Conservation (phyloP, 1,140 invertebrate genomes). For the Atta cephalotes region DNA sequence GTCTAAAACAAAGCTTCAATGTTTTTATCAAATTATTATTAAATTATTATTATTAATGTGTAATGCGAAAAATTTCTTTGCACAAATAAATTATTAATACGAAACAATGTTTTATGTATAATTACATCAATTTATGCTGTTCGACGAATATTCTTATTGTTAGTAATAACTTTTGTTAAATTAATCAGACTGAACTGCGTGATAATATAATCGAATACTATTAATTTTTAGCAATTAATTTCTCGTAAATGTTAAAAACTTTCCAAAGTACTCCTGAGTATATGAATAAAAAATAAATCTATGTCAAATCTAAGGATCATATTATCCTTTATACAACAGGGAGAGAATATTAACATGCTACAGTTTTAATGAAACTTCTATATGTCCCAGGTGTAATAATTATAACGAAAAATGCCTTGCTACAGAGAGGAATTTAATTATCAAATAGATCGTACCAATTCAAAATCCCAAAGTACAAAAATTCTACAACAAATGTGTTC, state of each 20-base stretch:
- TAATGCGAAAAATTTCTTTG: neutral
- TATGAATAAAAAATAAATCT: conserved; percentile 12
- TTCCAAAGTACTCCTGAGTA: neutral
- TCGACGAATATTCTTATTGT: neutral
- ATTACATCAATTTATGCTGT: neutral
- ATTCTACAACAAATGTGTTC: neutral
- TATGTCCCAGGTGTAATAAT: neutral
- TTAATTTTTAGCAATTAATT: conserved; percentile 4
- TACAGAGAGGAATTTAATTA: conserved; percentile 38
- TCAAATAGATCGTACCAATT: conserved; percentile 15
- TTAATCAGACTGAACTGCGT: neutral
- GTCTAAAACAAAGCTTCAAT: neutral
- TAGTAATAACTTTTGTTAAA: neutral
- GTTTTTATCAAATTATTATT: neutral
- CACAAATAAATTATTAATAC: neutral
- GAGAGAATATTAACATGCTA: neutral
- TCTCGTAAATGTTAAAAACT: neutral
- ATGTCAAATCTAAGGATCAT: neutral
- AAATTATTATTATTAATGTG: neutral
- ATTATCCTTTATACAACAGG: neutral
- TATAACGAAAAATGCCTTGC: conserved; percentile 6
- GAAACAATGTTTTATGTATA: neutral
- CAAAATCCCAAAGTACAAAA: conserved; percentile 19
- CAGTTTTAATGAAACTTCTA: conserved; percentile 25
- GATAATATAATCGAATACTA: neutral